Conservation (phyloP, 2,113 vertebrate genomes). For the Austrofundulus limnaeus region DNA sequence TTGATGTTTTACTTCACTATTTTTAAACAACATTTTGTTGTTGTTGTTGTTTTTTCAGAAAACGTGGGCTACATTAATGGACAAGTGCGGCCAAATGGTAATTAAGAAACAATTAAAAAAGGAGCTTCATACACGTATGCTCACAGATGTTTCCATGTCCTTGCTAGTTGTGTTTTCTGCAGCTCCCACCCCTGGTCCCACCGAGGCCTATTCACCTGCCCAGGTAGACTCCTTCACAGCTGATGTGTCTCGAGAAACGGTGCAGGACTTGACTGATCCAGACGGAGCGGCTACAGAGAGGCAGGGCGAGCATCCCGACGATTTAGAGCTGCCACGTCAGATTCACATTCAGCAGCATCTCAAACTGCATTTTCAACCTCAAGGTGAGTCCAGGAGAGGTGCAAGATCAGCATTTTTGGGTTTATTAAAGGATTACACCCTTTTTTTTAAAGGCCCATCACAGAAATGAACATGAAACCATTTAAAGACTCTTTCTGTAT, state of each 20-base stretch:
- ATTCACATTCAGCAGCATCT: slow-evolving; percentile 78
- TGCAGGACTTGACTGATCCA: slow-evolving; percentile 15
- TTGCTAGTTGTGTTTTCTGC: slow-evolving; percentile 31
- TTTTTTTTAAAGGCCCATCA: no score
- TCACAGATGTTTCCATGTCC: no score
- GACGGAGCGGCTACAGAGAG: slow-evolving; percentile 17
- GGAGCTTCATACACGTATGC: no score
- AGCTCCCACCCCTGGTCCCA: slow-evolving; percentile 23
- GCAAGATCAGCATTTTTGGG: no score
- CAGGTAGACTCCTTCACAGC: slow-evolving; percentile 30
- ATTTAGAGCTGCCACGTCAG: slow-evolving; percentile 59
- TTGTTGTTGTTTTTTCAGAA: slow-evolving; percentile 53
- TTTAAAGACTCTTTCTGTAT: background rate
- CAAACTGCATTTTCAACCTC: slow-evolving; percentile 72
- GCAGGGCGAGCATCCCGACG: slow-evolving; percentile 35
- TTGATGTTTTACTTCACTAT: background rate
- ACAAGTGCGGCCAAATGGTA: slow-evolving; percentile 74
- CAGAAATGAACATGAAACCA: background rate
- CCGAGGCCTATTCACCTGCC: slow-evolving; percentile 34
- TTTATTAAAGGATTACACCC: no score
- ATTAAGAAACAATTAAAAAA: no score
- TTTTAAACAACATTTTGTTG: background rate
- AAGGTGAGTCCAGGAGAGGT: slow-evolving; percentile 34
- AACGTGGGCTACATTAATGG: slow-evolving; percentile 68
- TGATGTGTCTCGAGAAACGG: slow-evolving; percentile 9